phyloP scores from a whole-genome alignment of 2,113 vertebrate genomes.

The Syngnathoides biaculeatus region DNA sequence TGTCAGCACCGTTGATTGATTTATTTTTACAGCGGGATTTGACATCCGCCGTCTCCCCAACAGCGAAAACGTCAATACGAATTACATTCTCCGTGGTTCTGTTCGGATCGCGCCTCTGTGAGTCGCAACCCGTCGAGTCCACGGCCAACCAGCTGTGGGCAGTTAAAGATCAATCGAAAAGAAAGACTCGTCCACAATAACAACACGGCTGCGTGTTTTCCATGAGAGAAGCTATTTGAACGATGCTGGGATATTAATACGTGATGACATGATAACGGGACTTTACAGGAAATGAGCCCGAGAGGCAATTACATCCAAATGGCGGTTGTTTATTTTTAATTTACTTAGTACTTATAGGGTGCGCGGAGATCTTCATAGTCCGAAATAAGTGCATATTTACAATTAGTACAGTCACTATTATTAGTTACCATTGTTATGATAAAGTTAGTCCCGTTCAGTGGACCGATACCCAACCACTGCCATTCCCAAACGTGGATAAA shows the following conservation, averaged over 20 bases:
- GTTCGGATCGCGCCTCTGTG: background rate
- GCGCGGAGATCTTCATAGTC: background rate
- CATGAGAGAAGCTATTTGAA: background rate
- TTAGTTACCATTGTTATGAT: no score
- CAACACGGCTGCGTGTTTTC: background rate
- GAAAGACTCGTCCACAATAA: conserved; percentile 3
- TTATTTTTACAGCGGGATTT: background rate
- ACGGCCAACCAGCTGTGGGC: conserved; percentile 5
- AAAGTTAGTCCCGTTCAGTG: no score
- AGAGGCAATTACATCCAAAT: conserved; percentile 9
- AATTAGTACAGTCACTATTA: no score
- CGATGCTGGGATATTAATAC: background rate
- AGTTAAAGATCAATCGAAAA: conserved; percentile 7
- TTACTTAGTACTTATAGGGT: background rate
- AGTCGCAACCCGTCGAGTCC: background rate
- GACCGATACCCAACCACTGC: no score
- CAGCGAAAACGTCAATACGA: background rate
- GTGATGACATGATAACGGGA: background rate
- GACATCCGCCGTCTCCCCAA: background rate
- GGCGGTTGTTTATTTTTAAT: background rate
- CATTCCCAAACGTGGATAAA: no score
- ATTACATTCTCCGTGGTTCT: background rate
- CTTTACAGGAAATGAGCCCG: conserved; percentile 18
- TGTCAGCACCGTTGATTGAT: background rate
- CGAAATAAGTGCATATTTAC: background rate